Base-by-base conservation (phyloP, 2,888 invertebrate species). In the Tholera decimalis region DNA sequence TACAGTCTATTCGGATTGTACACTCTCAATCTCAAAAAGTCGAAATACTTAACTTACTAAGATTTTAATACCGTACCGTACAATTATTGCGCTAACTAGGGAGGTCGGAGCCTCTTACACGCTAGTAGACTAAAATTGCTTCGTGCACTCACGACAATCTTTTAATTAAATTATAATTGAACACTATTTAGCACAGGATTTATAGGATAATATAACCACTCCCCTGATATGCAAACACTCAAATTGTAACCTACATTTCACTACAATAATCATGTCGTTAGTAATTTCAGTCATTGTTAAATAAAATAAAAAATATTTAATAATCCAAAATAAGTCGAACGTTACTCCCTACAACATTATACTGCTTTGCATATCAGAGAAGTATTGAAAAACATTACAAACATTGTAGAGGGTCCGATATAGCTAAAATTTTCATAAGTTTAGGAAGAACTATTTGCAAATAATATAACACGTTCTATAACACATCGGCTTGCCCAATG, bases 1-100 rank as follows among this genome's bases (percentile, higher is more conserved):
- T 93, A 94, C 93, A 94, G 93, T 94, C 94, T 94, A 94, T 93
- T 89, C 88, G 89, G 92, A 92, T 93, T 94, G 94, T 95, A 94
- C 93, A 95, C 88, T 90, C 87, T 90, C 88, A 92, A 90, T 92
- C n/a, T n/a, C 90, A 87, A 92, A 93, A 93, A 91, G 89, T 93
- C 91, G 84, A 92, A 92, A 89, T 91, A 88, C 91, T 92, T 93
- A 92, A 76, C 77, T 61, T 51, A 88, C 89, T 90, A 82, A 75
- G 82, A 84, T 78, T 80, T 82, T 81, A 81, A 82, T 79, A 73
- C 53, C 66, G 55, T 78, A 83, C 69, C 70, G 67, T 74, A 76
- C 74, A 77, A 81, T 91, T 91, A 92, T 93, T 92, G 93, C 93
- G 88, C 90, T 93, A 91, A 90, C 91, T 92, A 91, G 73, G 77